phyloP scores from a whole-genome alignment of 2,888 invertebrate species.

The Chrysina gloriosa region DNA sequence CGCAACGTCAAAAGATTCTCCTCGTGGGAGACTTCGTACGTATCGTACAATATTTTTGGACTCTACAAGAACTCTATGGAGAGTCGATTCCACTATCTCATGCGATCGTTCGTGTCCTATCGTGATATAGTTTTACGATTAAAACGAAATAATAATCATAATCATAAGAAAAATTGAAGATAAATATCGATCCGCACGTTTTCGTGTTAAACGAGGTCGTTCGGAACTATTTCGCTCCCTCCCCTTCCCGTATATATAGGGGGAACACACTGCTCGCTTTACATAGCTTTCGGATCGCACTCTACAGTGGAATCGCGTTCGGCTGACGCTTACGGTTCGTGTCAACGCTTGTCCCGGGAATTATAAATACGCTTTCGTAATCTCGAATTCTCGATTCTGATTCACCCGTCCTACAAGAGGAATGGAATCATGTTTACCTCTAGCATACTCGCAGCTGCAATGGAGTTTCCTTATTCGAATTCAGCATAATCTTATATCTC shows the following conservation, averaged over 20 bases:
- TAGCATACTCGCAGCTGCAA: background rate
- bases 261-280: background rate
- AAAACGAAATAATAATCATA: background rate
- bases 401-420: slow-evolving; percentile 68
- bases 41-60: slow-evolving; percentile 55
- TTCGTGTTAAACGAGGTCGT: background rate
- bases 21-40: background rate
- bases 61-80: slow-evolving; percentile 59
- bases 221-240: slow-evolving; percentile 15
- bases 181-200: background rate
- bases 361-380: slow-evolving; percentile 82
- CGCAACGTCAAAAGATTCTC: too few species aligned
- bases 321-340: slow-evolving; percentile 69
- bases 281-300: slow-evolving; percentile 56
- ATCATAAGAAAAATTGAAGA: background rate
- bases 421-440: slow-evolving; percentile 42
- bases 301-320: slow-evolving; percentile 60
- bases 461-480: too few species aligned
- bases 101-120: slow-evolving; percentile 50
- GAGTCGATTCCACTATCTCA: slow-evolving; percentile 57
- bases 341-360: slow-evolving; percentile 74
- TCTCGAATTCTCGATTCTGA: slow-evolving; percentile 73
- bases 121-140: background rate
- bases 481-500: slow-evolving; percentile 40
- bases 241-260: background rate